These are phyloP conservation scores for Lutraria lutraria DNA, from an alignment of 2,888 invertebrate genomes.

Conservation along the genomic window DNA sequence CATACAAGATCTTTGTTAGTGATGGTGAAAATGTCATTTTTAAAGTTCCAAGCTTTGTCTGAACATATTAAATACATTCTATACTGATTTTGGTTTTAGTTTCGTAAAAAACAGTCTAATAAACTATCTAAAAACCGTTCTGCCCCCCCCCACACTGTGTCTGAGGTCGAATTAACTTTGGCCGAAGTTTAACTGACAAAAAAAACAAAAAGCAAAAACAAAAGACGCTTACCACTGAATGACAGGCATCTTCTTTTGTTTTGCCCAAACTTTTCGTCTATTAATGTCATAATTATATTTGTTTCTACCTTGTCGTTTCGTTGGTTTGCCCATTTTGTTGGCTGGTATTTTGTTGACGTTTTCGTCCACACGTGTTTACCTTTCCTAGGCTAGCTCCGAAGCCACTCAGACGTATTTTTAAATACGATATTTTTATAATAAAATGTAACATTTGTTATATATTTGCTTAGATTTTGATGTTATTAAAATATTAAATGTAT, in stretches of 20 bases:
- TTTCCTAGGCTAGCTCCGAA: not conserved
- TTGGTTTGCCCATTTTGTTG: constrained; percentile 76
- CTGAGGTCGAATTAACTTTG: not conserved
- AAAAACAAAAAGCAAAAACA: not conserved
- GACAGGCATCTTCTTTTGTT: constrained; percentile 78
- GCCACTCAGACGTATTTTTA: constrained; percentile 19
- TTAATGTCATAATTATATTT: constrained; percentile 80
- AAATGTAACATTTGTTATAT: too few species aligned
- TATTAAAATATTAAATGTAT: not conserved
- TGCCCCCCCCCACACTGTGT: too few species aligned
- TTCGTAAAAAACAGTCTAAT: too few species aligned
- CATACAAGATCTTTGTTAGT: too few species aligned
- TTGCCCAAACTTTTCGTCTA: constrained; percentile 79
- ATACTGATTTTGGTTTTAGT: too few species aligned
- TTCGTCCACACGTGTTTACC: constrained; percentile 22
- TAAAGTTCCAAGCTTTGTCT: too few species aligned
- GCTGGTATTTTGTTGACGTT: not conserved
- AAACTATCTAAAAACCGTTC: too few species aligned
- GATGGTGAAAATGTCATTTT: too few species aligned
- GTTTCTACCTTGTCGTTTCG: constrained; percentile 71
- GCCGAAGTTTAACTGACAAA: not conserved
- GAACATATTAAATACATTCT: too few species aligned
- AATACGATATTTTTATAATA: not conserved
- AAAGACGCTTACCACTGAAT: constrained; percentile 76
- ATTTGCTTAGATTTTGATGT: not conserved